Evolutionary conservation across 2,113 vertebrate species (phyloP).

Genomic region (Microcebus tavaratra): DNA sequence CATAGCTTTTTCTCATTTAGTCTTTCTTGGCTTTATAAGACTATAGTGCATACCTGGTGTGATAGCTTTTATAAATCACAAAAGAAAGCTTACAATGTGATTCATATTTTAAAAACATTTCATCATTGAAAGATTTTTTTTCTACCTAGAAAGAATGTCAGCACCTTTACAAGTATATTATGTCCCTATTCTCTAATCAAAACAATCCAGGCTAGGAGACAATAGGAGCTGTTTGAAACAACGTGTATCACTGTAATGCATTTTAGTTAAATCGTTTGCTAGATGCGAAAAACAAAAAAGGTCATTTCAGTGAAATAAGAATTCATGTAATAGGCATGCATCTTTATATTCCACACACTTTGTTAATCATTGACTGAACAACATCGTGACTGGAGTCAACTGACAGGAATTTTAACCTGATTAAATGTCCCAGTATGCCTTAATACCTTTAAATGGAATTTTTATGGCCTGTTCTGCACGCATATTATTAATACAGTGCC

Average conservation of each 20-base stretch:
- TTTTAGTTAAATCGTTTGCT: slow-evolving; percentile 50
- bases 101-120: slow-evolving; percentile 47
- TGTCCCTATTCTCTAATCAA: not conserved
- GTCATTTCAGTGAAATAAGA: slow-evolving; percentile 65
- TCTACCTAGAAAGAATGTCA: slow-evolving; percentile 41
- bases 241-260: not conserved
- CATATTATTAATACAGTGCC: slow-evolving; percentile 82
- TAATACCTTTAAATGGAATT: slow-evolving; percentile 88
- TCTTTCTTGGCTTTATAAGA: slow-evolving; percentile 29
- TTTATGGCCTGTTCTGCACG: slow-evolving; percentile 84
- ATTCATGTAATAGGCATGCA: slow-evolving; percentile 48
- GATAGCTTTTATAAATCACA: slow-evolving; percentile 60
- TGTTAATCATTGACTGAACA: slow-evolving; percentile 79
- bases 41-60: not conserved
- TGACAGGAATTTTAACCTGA: slow-evolving; percentile 85
- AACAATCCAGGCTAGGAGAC: slow-evolving; percentile 44
- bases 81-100: slow-evolving; percentile 22
- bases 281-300: slow-evolving; percentile 61
- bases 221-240: not conserved
- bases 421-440: slow-evolving; percentile 82
- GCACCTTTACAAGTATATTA: slow-evolving; percentile 28
- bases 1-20: not conserved
- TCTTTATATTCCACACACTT: slow-evolving; percentile 72
- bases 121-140: not conserved
- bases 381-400: slow-evolving; percentile 74